Evolutionary conservation across 2,888 invertebrate genomes (phyloP).

Genomic region (Aproaerema taeniolella): DNA sequence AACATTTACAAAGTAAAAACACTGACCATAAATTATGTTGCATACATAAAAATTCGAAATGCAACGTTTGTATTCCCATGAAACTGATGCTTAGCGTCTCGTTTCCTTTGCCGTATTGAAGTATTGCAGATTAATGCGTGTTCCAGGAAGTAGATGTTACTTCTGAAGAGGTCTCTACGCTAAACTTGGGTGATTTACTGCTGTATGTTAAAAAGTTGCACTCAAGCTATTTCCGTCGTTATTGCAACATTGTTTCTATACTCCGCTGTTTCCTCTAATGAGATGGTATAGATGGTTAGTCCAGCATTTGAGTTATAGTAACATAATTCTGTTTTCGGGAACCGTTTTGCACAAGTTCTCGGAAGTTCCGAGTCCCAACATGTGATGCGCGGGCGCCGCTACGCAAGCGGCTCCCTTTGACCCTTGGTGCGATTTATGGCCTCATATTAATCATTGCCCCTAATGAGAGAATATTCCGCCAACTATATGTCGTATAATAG

Average conservation of each 20-base stretch:
- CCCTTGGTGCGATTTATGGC: constrained; percentile 53
- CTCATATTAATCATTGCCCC: constrained; percentile 54
- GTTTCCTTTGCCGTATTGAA: constrained; percentile 69
- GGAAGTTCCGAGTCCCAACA: constrained; percentile 48
- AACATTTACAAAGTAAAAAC: too few species aligned
- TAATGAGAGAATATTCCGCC: too few species aligned
- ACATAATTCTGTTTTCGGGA: constrained; percentile 18
- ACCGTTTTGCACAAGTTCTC: constrained; percentile 30
- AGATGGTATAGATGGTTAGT: constrained; percentile 7
- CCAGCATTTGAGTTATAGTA: too few species aligned
- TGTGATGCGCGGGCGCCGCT: constrained; percentile 34
- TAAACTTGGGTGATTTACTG: constrained; percentile 70
- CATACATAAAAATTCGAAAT: too few species aligned
- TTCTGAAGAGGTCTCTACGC: constrained; percentile 71
- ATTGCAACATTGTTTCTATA: constrained; percentile 53
- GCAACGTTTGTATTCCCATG: constrained; percentile 41
- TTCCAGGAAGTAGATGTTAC: constrained; percentile 75
- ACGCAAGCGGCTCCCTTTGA: constrained; percentile 44
- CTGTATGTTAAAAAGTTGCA: constrained; percentile 74
- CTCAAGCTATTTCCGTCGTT: constrained; percentile 70
- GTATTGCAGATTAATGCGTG: constrained; percentile 71
- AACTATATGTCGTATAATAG: too few species aligned
- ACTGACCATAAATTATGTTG: too few species aligned
- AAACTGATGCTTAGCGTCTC: constrained; percentile 48
- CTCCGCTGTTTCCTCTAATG: neutral